Conservation (phyloP, 2,888 invertebrate species). For the Orthosia cruda region DNA sequence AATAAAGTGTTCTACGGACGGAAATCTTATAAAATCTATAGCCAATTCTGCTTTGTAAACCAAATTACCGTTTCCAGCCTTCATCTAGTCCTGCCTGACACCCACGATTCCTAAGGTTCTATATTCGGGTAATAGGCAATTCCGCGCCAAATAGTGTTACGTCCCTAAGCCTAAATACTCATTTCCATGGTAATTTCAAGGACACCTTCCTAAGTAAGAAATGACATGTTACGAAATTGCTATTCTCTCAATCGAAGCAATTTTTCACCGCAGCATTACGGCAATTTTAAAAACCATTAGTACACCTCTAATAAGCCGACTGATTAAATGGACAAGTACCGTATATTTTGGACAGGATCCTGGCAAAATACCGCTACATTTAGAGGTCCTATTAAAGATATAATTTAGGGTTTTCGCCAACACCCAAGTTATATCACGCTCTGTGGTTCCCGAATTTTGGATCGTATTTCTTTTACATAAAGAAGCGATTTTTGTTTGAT, state of each 20-base stretch:
- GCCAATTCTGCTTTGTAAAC: conserved; percentile 17
- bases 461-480: conserved; percentile 23
- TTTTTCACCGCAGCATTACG: conserved; percentile 5
- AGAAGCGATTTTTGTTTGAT: conserved; percentile 36
- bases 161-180: conserved; percentile 22
- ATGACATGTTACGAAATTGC: background rate
- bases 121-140: conserved; percentile 35
- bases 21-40: conserved; percentile 29
- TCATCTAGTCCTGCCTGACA: conserved; percentile 17
- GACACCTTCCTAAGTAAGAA: conserved; percentile 22
- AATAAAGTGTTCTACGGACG: conserved; percentile 17
- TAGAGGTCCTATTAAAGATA: conserved; percentile 27
- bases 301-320: conserved; percentile 1
- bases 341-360: conserved; percentile 19
- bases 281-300: conserved; percentile 19
- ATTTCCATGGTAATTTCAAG: conserved; percentile 41
- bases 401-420: conserved; percentile 48
- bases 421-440: conserved; percentile 16
- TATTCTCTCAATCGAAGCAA: background rate
- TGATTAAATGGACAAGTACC: conserved; percentile 22
- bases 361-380: conserved; percentile 43
- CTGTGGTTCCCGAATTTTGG: conserved; percentile 17
- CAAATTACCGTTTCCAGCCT: conserved; percentile 25
- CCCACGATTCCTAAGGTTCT: conserved; percentile 8
- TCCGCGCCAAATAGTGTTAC: conserved; percentile 18